Conservation (phyloP, 2,113 vertebrate species). For the Aplodontia rufa region DNA sequence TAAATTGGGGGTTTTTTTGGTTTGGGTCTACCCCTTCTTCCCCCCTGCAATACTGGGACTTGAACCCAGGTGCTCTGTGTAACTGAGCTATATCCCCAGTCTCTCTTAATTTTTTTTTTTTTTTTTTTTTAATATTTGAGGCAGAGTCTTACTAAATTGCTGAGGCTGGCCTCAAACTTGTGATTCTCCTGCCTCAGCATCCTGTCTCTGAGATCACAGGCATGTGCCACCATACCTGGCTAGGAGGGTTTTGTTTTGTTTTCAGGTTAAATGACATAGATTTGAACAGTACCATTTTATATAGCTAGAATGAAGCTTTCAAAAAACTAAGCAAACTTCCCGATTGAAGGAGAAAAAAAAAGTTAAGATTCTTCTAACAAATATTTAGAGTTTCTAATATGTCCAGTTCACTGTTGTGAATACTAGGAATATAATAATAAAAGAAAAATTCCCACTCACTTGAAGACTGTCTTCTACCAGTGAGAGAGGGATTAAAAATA, state of each 20-base stretch:
- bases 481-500: neutral
- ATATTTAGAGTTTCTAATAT: constrained; percentile 17
- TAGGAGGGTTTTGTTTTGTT: too few relatives aligned
- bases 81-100: too few relatives aligned
- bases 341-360: neutral
- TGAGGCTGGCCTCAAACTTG: too few relatives aligned
- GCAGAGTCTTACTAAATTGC: too few relatives aligned
- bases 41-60: too few relatives aligned
- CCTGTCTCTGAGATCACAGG: too few relatives aligned
- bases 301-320: neutral
- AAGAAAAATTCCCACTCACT: neutral
- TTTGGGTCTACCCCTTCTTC: too few relatives aligned
- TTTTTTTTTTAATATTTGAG: too few relatives aligned
- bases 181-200: too few relatives aligned
- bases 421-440: neutral
- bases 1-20: neutral
- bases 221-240: too few relatives aligned
- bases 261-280: neutral
- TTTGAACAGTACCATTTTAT: neutral
- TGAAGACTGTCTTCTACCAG: neutral
- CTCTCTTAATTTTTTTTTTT: too few relatives aligned
- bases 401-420: neutral
- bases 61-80: too few relatives aligned
- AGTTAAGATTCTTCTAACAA: neutral
- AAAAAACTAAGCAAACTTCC: neutral